Evolutionary conservation across 1,140 invertebrate species (phyloP), one percentile per base, ranked within the genome.

Genomic region (Agrilus planipennis): DNA sequence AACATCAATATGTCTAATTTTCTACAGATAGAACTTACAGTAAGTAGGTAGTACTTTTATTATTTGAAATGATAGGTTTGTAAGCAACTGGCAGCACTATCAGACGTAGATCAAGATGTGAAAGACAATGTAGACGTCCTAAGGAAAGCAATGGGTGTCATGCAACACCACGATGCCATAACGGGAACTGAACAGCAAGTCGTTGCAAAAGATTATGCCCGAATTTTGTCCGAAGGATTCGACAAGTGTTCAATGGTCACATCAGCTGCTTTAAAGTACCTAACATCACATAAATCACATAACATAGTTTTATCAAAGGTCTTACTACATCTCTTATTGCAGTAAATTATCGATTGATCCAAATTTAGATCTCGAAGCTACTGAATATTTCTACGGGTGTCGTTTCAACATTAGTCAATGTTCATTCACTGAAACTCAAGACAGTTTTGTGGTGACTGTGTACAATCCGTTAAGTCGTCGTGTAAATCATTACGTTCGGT

Each of bases 121-220:
- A 50, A 51, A 43, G 51, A 52, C 6, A 60, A 65, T 49, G 35
- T 67, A 9, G 58, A 62, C 36, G 49, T 48, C 14, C 43, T 68
- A 19, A 52, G 64, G 20, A 62, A 67, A 57, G 73, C 69, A 1
- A 68, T 81, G 67, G 89, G 84, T 16, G 70, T 93, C 0, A 79
- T 86, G 71, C 91, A 96, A 56, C 92, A 96, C 65, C 92, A 97
- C 53, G 91, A 87, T 58, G 83, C 83, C 1, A 72, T 86, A 1
- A 82, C 82, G 0, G 90, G 91, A n/a, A 95, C 91, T 0, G 89
- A 89, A 53, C 92, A 92, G 54, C 80, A 94, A 63, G 75, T 84
- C 34, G 90, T 95, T 0, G 80, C 87, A 0, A 51, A 75, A 9
- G 92, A 99, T 63, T 99, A 99, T 60, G 77, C 71, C 0, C 65